Conservation (phyloP, 1,140 invertebrate species). For the Vanessa tameamea region DNA sequence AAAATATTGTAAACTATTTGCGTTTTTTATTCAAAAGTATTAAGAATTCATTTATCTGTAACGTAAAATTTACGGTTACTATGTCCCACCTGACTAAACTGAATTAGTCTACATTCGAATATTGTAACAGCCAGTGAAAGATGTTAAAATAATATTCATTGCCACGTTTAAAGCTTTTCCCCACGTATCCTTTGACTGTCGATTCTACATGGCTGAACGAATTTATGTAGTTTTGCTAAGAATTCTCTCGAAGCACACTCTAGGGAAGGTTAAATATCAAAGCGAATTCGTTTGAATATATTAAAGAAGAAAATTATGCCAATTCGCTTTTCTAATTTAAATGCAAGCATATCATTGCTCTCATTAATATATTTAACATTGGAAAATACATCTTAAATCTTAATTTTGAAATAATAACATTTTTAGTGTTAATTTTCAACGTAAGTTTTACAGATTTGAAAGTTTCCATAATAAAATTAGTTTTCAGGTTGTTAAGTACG, state of each 20-base stretch:
- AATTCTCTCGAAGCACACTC: conserved; percentile 8
- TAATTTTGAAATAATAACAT: too few species aligned
- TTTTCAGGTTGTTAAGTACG: too few species aligned
- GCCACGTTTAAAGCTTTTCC: neutral
- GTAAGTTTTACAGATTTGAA: too few species aligned
- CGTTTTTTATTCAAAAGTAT: too few species aligned
- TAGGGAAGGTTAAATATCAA: conserved; percentile 21
- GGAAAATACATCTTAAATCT: too few species aligned
- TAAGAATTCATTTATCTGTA: neutral
- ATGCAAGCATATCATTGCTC: neutral
- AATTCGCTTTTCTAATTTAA: neutral
- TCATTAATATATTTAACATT: neutral
- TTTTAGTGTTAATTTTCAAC: too few species aligned
- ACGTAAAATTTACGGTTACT: neutral
- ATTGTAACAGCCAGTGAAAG: neutral
- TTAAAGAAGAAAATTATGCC: neutral
- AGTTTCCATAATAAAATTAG: too few species aligned
- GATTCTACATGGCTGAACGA: conserved; percentile 18
- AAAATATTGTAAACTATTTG: too few species aligned
- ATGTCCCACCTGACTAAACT: neutral
- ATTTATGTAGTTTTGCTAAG: conserved; percentile 17
- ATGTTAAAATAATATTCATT: conserved; percentile 10
- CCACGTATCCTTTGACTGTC: conserved; percentile 17
- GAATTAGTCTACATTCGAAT: neutral
- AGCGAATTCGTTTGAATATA: conserved; percentile 20